These are phyloP conservation scores for Vespertilio murinus DNA, from an alignment of 2,797 vertebrate species.

Conservation along the genomic window DNA sequence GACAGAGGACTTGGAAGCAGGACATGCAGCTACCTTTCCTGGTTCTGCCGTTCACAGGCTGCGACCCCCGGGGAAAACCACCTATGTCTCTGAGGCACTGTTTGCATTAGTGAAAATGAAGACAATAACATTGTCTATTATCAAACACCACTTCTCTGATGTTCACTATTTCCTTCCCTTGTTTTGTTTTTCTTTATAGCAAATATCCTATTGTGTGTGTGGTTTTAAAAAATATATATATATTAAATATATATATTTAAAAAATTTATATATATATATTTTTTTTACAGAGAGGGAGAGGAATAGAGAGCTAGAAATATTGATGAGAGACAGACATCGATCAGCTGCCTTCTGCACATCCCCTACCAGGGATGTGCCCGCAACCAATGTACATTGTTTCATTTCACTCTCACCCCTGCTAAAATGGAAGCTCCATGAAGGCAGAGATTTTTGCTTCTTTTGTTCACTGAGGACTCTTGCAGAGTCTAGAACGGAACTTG, in stretches of 20 bases:
- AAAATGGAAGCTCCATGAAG: neutral
- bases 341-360: no score
- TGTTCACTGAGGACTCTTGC: neutral
- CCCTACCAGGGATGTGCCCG: no score
- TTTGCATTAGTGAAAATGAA: neutral
- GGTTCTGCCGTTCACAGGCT: neutral
- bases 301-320: no score
- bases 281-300: no score
- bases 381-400: no score
- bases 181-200: conserved; percentile 1
- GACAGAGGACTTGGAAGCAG: neutral
- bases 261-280: no score
- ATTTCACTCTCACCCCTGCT: neutral
- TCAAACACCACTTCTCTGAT: neutral
- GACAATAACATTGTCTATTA: neutral
- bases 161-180: neutral
- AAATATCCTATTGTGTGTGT: neutral
- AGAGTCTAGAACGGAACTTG: neutral
- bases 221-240: no score
- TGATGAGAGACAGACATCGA: no score
- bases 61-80: neutral
- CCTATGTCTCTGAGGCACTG: neutral
- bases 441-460: neutral
- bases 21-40: neutral
- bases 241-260: no score